phyloP scores from a whole-genome alignment of 2,113 vertebrate genomes.

The Tragelaphus scriptus region DNA sequence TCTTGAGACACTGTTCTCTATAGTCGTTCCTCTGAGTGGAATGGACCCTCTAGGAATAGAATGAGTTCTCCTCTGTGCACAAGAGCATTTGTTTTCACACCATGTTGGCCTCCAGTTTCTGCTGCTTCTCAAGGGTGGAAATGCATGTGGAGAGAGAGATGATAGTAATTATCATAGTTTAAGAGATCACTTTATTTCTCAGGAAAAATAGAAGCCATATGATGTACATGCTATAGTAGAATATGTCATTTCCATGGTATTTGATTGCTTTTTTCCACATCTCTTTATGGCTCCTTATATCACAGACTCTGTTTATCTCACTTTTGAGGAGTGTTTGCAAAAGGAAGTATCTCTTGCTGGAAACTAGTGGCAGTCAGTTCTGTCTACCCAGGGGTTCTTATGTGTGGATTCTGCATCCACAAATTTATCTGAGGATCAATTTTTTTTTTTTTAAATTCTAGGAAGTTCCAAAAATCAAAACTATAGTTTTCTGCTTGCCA shows the following conservation, averaged over 20 bases:
- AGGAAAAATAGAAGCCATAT: slow-evolving; percentile 75
- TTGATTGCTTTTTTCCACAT: slow-evolving; percentile 54
- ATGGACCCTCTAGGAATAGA: neutral
- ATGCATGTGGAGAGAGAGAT: slow-evolving; percentile 81
- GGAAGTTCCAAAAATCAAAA: neutral
- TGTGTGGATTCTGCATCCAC: neutral
- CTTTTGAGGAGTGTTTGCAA: slow-evolving; percentile 40
- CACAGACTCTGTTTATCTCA: slow-evolving; percentile 35
- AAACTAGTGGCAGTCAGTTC: neutral
- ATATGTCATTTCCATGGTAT: neutral
- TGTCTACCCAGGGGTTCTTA: neutral
- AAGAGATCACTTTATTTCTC: slow-evolving; percentile 79
- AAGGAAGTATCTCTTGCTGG: neutral
- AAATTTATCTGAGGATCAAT: neutral
- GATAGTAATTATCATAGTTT: slow-evolving; percentile 82
- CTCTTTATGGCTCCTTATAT: slow-evolving; percentile 58
- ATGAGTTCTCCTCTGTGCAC: neutral
- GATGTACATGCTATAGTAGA: slow-evolving; percentile 39
- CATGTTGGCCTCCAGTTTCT: slow-evolving; percentile 8
- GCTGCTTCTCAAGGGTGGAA: slow-evolving; percentile 51
- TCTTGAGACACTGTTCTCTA: neutral
- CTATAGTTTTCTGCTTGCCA: neutral
- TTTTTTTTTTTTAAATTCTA: neutral
- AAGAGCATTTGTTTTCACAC: slow-evolving; percentile 50
- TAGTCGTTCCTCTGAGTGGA: neutral